phyloP scores from a whole-genome alignment of 1,140 invertebrate genomes.

The Bombus impatiens region DNA sequence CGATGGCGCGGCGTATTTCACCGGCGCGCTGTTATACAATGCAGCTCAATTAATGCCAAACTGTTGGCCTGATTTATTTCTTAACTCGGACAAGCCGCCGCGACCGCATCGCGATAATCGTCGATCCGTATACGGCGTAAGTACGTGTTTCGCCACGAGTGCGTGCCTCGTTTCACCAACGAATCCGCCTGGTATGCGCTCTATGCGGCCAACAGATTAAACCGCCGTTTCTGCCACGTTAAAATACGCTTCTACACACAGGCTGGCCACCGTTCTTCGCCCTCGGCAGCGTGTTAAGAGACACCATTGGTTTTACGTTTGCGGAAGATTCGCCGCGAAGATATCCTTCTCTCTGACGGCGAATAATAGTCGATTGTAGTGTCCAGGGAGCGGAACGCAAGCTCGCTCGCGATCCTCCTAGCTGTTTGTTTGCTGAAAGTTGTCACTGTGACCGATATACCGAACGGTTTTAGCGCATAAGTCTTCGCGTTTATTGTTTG shows the following conservation, averaged over 20 bases:
- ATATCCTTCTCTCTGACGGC: slow-evolving; percentile 38
- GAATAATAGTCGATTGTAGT: slow-evolving; percentile 53
- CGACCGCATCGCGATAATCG: slow-evolving; percentile 66
- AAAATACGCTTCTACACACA: slow-evolving; percentile 18
- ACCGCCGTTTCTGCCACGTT: slow-evolving; percentile 44
- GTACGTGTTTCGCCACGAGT: slow-evolving; percentile 39
- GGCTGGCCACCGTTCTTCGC: too few relatives aligned
- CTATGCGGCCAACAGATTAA: slow-evolving; percentile 58
- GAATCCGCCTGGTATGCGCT: slow-evolving; percentile 29
- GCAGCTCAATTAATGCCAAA: slow-evolving; percentile 82
- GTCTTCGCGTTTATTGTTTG: slow-evolving; percentile 42
- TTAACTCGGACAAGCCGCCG: slow-evolving; percentile 66
- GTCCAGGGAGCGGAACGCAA: slow-evolving; percentile 32
- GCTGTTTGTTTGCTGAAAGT: slow-evolving; percentile 16
- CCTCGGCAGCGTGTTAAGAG: neutral
- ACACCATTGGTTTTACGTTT: neutral
- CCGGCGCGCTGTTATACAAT: slow-evolving; percentile 77
- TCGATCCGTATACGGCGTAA: slow-evolving; percentile 60
- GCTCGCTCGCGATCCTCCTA: neutral
- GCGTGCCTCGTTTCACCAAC: slow-evolving; percentile 35
- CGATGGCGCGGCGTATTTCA: slow-evolving; percentile 80
- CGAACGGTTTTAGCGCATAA: slow-evolving; percentile 25
- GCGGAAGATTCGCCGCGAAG: slow-evolving; percentile 38
- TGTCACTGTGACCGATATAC: slow-evolving; percentile 46
- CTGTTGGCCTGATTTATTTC: slow-evolving; percentile 81